A percentile compares a stretch with the other conserved stretches of the same genome.
Evolutionary conservation across 2,888 invertebrate species (phyloP).

Genomic region (Drosophila demipolita): DNA sequence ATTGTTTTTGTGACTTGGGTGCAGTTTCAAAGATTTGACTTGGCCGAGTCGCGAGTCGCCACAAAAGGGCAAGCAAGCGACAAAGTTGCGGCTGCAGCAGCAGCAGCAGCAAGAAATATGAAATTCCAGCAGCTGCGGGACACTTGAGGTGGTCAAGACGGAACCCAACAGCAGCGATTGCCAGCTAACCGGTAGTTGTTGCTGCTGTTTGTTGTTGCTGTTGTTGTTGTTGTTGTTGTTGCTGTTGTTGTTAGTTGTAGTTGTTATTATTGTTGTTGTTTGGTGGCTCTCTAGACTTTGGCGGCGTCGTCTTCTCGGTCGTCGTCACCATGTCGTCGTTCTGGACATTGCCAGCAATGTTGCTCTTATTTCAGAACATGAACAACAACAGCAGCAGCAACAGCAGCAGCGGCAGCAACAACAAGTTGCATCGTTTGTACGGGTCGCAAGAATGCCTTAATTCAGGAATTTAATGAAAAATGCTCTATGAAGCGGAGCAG

Average conservation of each 20-base stretch:
- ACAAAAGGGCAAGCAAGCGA: conserved; percentile 58
- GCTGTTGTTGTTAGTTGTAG: conserved; percentile 7
- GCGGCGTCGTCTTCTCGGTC: conserved; percentile 50
- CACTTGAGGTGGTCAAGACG: conserved; percentile 60
- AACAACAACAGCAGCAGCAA: conserved; percentile 37
- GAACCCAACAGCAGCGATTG: conserved; percentile 35
- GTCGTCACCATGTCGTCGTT: conserved; percentile 71
- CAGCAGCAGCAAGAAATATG: conserved; percentile 57
- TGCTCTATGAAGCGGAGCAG: conserved; percentile 74
- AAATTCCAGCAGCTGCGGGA: conserved; percentile 66
- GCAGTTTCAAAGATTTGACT: conserved; percentile 50
- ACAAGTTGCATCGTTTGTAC: conserved; percentile 63
- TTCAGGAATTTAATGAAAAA: conserved; percentile 82
- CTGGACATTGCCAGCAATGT: conserved; percentile 73
- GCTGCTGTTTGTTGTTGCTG: conserved; percentile 47
- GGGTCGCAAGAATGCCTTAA: conserved; percentile 73
- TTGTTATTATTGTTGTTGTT: conserved; percentile 29
- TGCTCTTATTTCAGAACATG: conserved; percentile 77
- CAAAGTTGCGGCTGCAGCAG: conserved; percentile 17
- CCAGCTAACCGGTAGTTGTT: conserved; percentile 68
- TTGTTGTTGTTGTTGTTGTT: conserved; percentile 20
- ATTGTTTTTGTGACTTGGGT: conserved; percentile 26
- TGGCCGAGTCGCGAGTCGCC: conserved; percentile 34
- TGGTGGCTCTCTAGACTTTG: conserved; percentile 62
- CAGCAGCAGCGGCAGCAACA: conserved; percentile 41